Conservation (phyloP, 92 coral and sea anemone species). For the Bergia puertoricense region DNA sequence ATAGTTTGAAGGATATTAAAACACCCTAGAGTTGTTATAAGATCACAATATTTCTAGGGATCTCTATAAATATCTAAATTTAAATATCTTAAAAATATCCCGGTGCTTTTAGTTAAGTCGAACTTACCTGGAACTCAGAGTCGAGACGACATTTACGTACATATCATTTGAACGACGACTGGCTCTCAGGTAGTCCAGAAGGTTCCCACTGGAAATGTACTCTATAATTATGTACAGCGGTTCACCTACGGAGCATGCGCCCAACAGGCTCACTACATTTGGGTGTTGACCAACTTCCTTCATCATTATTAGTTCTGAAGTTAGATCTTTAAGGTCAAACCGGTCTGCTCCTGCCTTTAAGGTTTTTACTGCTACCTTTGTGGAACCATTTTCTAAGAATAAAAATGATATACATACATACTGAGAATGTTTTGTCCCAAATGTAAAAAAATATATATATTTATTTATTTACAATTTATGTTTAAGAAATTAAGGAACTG, state of each 20-base stretch:
- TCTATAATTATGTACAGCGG: conserved; percentile 91
- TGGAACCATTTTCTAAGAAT: conserved; percentile 53
- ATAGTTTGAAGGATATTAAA: neutral
- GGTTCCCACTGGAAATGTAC: conserved; percentile 78
- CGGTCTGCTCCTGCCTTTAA: conserved; percentile 70
- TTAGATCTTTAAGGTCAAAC: conserved; percentile 72
- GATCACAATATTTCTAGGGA: too few relatives aligned
- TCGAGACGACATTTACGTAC: conserved; percentile 77
- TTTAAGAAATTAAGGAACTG: too few relatives aligned
- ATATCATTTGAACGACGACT: conserved; percentile 71
- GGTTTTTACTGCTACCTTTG: conserved; percentile 77
- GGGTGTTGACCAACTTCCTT: conserved; percentile 91
- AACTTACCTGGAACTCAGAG: conserved; percentile 64
- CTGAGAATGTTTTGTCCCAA: too few relatives aligned
- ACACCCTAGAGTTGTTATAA: neutral
- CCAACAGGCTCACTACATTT: conserved; percentile 79
- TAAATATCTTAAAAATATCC: neutral
- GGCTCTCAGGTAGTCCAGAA: conserved; percentile 70
- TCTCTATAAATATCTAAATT: neutral
- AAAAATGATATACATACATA: neutral
- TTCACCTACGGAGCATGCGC: conserved; percentile 80
- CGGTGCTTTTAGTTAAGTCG: neutral
- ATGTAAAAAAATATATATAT: too few relatives aligned
- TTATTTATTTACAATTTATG: too few relatives aligned
- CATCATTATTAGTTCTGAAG: conserved; percentile 82